Conservation (phyloP, 1,140 invertebrate genomes). For the Drosophila sturtevanti region DNA sequence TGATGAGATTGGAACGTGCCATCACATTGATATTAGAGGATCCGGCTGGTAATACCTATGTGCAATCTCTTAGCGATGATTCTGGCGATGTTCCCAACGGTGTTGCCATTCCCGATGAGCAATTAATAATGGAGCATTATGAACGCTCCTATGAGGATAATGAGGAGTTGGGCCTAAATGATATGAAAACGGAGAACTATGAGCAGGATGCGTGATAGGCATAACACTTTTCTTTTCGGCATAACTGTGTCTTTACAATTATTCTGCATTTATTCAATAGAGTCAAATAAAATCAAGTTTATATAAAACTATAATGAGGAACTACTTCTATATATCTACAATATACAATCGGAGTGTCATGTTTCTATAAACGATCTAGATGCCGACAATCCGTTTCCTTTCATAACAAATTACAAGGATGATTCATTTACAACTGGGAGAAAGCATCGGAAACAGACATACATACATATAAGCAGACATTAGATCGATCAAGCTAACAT, state of each 20-base stretch:
- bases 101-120: conserved; percentile 84
- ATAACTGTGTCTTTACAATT: background rate
- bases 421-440: too few relatives aligned
- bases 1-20: conserved; percentile 86
- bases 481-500: too few relatives aligned
- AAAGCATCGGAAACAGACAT: too few relatives aligned
- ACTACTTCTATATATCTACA: too few relatives aligned
- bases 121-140: conserved; percentile 91
- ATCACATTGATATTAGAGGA: conserved; percentile 95
- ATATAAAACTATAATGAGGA: too few relatives aligned
- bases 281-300: conserved; percentile 1
- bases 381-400: too few relatives aligned
- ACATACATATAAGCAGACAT: too few relatives aligned
- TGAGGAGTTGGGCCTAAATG: conserved; percentile 97
- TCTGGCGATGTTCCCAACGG: conserved; percentile 83
- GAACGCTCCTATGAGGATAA: conserved; percentile 95
- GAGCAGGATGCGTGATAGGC: conserved; percentile 57
- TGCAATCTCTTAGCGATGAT: conserved; percentile 92
- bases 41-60: conserved; percentile 98
- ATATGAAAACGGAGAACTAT: conserved; percentile 94
- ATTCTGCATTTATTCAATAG: conserved; percentile 4
- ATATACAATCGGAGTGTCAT: too few relatives aligned
- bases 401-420: too few relatives aligned
- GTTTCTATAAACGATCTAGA: too few relatives aligned
- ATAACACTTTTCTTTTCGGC: background rate